Evolutionary conservation across 2,113 vertebrate genomes (phyloP).

Genomic region (Hippopotamus amphibius): DNA sequence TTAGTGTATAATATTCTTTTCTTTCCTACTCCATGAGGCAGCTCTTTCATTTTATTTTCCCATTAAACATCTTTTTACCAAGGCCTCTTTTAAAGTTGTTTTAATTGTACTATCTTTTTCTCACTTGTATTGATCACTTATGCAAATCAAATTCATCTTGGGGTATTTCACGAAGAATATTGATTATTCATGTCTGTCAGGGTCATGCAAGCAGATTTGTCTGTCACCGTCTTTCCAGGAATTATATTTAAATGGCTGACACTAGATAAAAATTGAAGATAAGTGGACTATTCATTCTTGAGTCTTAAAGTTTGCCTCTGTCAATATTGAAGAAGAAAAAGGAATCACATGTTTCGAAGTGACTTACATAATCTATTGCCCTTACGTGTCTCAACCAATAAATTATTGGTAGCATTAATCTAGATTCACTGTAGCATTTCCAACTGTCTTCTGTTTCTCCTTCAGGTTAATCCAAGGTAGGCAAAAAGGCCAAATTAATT

Average conservation of each 20-base stretch:
- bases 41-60: background rate
- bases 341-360: background rate
- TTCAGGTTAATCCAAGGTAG: slow-evolving; percentile 54
- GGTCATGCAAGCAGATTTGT: background rate
- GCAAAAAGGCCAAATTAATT: slow-evolving; percentile 66
- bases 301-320: background rate
- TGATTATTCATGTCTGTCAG: background rate
- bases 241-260: background rate
- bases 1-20: background rate
- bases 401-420: background rate
- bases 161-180: background rate
- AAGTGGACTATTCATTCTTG: background rate
- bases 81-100: background rate
- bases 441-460: background rate
- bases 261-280: background rate
- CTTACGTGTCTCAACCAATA: background rate
- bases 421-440: background rate
- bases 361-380: background rate
- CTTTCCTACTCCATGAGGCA: background rate
- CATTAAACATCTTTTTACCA: background rate
- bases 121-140: background rate
- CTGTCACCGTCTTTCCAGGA: background rate
- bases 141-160: background rate
- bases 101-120: background rate
- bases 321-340: background rate